phyloP scores from a whole-genome alignment of 2,113 vertebrate genomes.

The Gracilinanus agilis region DNA sequence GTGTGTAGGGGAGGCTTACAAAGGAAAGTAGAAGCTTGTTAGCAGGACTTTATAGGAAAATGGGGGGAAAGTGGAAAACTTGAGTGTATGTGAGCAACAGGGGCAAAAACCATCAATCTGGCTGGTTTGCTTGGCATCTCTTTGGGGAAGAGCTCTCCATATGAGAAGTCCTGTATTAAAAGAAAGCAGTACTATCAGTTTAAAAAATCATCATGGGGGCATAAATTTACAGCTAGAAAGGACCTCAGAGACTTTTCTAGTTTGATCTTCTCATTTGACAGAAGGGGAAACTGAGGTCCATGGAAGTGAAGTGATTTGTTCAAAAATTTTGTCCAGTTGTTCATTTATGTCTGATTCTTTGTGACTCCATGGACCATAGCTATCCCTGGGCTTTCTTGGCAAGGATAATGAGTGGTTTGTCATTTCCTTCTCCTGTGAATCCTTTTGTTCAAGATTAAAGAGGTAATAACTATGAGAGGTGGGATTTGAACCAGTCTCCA shows the following conservation, averaged over 20 bases:
- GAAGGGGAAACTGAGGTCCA: background rate
- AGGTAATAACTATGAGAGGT: background rate
- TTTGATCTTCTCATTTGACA: background rate
- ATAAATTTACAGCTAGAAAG: background rate
- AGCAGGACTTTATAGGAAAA: slow-evolving; percentile 36
- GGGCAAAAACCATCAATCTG: slow-evolving; percentile 26
- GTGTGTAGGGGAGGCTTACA: slow-evolving; percentile 42
- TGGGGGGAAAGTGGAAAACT: slow-evolving; percentile 55
- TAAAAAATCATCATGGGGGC: background rate
- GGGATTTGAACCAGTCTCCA: background rate
- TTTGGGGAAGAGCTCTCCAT: background rate
- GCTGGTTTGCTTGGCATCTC: slow-evolving; percentile 6
- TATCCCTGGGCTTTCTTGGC: too few species aligned
- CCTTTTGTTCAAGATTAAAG: background rate
- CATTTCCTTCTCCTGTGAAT: too few species aligned
- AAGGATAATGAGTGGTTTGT: too few species aligned
- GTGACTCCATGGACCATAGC: too few species aligned
- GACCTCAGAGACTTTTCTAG: background rate
- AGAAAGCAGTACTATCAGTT: background rate
- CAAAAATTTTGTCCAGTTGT: too few species aligned
- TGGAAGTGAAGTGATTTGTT: background rate
- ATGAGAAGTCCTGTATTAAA: background rate
- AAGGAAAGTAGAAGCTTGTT: slow-evolving; percentile 54
- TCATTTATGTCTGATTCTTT: too few species aligned
- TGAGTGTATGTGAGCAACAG: slow-evolving; percentile 59